Percentiles rank a stretch among this genome's conserved stretches.
phyloP scores from a whole-genome alignment of 2,888 invertebrate species.

The Andrena bucephala region DNA sequence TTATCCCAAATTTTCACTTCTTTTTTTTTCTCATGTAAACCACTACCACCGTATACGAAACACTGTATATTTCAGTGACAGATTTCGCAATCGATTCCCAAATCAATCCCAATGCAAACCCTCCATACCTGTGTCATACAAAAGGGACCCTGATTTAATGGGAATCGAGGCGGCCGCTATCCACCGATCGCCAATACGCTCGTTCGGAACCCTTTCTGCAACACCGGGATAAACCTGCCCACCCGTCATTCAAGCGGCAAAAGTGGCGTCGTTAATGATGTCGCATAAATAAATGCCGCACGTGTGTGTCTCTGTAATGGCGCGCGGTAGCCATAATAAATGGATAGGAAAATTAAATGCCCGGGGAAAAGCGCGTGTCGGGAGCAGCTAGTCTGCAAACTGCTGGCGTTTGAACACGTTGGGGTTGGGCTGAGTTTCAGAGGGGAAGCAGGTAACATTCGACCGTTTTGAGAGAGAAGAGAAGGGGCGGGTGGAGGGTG shows the following conservation, averaged over 20 bases:
- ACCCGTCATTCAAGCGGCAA: background rate
- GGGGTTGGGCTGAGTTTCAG: background rate
- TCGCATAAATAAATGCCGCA: conserved; percentile 44
- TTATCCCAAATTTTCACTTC: too few species aligned
- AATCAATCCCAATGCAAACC: too few species aligned
- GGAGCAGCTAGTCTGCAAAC: conserved; percentile 42
- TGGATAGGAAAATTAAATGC: conserved; percentile 76
- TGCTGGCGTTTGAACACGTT: conserved; percentile 21
- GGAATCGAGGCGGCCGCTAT: too few species aligned
- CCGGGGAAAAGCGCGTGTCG: conserved; percentile 51
- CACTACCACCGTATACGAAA: too few species aligned
- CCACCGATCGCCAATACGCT: too few species aligned
- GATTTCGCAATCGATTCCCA: too few species aligned
- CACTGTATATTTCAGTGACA: too few species aligned
- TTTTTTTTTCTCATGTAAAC: too few species aligned
- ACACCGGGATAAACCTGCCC: too few species aligned
- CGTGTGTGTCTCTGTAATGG: conserved; percentile 33
- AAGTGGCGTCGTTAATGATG: conserved; percentile 37
- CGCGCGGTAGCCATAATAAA: conserved; percentile 63
- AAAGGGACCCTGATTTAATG: too few species aligned
- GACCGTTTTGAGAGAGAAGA: conserved; percentile 58
- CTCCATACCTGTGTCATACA: too few species aligned
- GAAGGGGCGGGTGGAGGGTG: background rate
- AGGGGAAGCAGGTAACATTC: conserved; percentile 57
- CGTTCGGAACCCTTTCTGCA: too few species aligned